phyloP scores from a whole-genome alignment of 23 tunicate genomes.

The Diplosoma virens region DNA sequence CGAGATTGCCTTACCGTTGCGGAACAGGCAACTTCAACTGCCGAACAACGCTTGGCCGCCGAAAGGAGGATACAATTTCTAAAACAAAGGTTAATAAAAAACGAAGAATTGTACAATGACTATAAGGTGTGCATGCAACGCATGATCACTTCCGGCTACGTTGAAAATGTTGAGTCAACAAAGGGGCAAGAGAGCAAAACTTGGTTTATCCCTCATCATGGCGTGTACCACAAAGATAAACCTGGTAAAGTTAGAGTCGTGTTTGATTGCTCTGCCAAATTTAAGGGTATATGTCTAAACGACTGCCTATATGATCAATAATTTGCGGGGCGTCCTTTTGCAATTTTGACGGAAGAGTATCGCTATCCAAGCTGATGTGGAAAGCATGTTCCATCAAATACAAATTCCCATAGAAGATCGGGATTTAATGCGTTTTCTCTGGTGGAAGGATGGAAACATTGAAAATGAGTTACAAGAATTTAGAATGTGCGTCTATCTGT shows the following conservation, averaged over 20 bases:
- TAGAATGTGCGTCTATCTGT: constrained; percentile 21
- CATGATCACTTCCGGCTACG: constrained; percentile 38
- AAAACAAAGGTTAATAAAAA: constrained; percentile 7
- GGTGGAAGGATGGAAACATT: constrained; percentile 3
- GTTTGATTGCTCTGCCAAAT: constrained; percentile 46
- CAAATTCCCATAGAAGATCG: background rate
- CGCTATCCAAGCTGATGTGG: constrained; percentile 7
- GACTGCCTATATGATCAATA: constrained; percentile 14
- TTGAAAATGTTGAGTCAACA: constrained; percentile 27
- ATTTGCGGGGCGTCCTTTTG: constrained; percentile 1
- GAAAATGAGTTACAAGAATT: background rate
- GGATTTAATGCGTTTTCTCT: constrained; percentile 3
- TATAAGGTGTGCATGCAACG: constrained; percentile 15
- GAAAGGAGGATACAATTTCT: constrained; percentile 23
- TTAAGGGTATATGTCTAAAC: constrained; percentile 27
- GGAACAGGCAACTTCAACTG: no score
- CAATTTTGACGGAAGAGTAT: background rate
- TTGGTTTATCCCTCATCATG: constrained; percentile 55
- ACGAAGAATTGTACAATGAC: constrained; percentile 20
- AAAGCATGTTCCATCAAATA: constrained; percentile 8
- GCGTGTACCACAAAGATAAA: constrained; percentile 44
- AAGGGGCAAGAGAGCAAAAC: background rate
- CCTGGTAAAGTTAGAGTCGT: constrained; percentile 43
- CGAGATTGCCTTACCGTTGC: no score
- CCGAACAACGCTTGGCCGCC: no score